Base-by-base conservation (phyloP, 2,797 vertebrate genomes). In the Catostomus latipinnis region DNA sequence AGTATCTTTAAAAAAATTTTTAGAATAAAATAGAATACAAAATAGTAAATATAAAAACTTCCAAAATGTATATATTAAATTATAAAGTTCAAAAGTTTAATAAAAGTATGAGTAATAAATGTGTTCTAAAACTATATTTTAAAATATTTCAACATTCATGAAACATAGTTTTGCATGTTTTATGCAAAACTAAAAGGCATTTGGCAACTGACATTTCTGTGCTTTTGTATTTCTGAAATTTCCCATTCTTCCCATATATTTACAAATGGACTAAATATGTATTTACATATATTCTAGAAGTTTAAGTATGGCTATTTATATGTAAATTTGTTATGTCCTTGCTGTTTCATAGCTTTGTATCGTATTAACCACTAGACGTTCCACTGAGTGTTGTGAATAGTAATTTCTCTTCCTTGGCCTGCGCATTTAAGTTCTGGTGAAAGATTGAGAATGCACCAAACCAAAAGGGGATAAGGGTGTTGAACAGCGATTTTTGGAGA, bases 391-490 rank as follows among this genome's bases (percentile, higher is more conserved):
- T 2, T 22, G 18, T 34, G 6, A 50, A 34, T n/a, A 18, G 54
- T 1, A 0, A 43, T 43, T n/a, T 34, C 0, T 8, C 10, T 12
- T 12, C 65, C 1, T 56, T 46, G 45, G 6, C 14, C 1, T 63
- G 34, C 50, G 65, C 61, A 4, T 46, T 13, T 56, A 75, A 66
- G 14, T 49, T 61, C 34, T 4, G 13, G 13, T 61, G 45, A 62
- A 53, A 45, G 13, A 62, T 13, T 45, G 11, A 54, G 58, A 53
- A 62, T 71, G 50, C 49, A 54, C 48, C 22, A 53, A 69, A 62
- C 67, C 61, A 58, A 11, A 14, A 43, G 22, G 45, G 22, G 45
- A 54, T 46, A 61, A 70, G 46, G 57, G 67, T 54, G 75, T 54
- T 43, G 49, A 71, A 63, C 12, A 48, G 34, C 10, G 1, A 11